A percentile compares a stretch with the other conserved stretches of the same genome.
Evolutionary conservation across 2,113 vertebrate genomes (phyloP).

Genomic region (Pitta sordida): DNA sequence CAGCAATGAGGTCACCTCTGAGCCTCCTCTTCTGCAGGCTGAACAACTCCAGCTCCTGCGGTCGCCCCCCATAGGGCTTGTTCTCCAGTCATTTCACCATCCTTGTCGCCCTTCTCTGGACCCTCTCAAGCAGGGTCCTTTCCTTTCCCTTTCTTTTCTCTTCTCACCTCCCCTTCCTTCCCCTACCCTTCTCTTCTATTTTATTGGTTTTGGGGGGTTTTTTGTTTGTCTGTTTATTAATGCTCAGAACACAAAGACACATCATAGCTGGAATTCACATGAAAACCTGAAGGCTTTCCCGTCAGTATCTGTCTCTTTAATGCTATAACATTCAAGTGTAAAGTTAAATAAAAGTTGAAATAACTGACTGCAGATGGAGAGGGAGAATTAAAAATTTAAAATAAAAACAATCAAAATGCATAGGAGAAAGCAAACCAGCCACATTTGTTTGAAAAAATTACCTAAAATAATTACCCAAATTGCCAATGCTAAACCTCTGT

Average conservation of each 20-base stretch:
- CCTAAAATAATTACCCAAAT: not conserved
- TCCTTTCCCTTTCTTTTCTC: accelerated
- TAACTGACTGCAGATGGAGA: not conserved
- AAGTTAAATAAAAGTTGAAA: not conserved
- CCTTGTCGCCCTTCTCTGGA: no score
- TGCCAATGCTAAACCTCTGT: not conserved
- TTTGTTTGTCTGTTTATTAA: not conserved
- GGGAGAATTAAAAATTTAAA: not conserved
- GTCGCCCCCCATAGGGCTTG: no score
- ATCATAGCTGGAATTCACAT: not conserved
- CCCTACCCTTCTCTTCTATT: not conserved
- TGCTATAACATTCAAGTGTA: not conserved
- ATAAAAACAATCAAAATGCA: not conserved
- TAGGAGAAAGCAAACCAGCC: not conserved
- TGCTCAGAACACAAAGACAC: not conserved
- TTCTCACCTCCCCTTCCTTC: no score
- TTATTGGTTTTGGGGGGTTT: no score
- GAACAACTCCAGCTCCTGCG: no score
- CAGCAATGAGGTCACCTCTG: no score
- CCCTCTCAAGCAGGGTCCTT: no score
- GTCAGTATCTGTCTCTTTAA: not conserved
- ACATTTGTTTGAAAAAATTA: not conserved
- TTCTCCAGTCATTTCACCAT: no score
- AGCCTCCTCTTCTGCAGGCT: no score
- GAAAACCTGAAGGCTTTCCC: not conserved